phyloP scores from a whole-genome alignment of 2,888 invertebrate species.

The Sesia bembeciformis region DNA sequence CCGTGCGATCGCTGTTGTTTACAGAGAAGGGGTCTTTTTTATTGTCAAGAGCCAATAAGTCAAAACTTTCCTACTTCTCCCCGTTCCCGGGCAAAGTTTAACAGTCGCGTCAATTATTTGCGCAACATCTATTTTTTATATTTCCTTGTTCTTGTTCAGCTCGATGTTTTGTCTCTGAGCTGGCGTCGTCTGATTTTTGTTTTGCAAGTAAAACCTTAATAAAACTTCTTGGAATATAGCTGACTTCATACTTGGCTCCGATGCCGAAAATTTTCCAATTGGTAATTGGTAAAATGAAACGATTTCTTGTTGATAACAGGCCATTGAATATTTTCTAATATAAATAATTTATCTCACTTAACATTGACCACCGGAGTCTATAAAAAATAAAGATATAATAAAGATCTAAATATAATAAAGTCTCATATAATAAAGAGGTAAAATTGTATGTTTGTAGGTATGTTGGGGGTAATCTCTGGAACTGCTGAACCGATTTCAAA shows the following conservation, averaged over 20 bases:
- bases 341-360: no score
- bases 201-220: conserved; percentile 6
- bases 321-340: no score
- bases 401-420: no score
- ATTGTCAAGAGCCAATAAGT: conserved; percentile 22
- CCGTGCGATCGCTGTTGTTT: conserved; percentile 18
- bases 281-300: no score
- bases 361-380: no score
- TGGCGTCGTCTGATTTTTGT: conserved; percentile 10
- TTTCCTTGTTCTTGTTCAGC: conserved; percentile 11
- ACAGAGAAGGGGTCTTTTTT: conserved; percentile 14
- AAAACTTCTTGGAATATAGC: neutral
- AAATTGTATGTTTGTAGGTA: no score
- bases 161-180: neutral
- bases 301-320: no score
- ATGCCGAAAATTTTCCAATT: no score
- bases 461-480: no score
- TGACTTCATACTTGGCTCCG: neutral
- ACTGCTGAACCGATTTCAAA: no score
- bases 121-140: conserved; percentile 33
- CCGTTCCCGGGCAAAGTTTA: conserved; percentile 18
- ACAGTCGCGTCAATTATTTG: conserved; percentile 31
- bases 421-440: no score
- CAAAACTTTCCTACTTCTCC: conserved; percentile 21
- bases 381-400: no score